Percentiles rank a stretch among this genome's conserved stretches.
These are phyloP conservation scores for Homarus americanus DNA, from an alignment of 1,140 invertebrate genomes.

Conservation along the genomic window DNA sequence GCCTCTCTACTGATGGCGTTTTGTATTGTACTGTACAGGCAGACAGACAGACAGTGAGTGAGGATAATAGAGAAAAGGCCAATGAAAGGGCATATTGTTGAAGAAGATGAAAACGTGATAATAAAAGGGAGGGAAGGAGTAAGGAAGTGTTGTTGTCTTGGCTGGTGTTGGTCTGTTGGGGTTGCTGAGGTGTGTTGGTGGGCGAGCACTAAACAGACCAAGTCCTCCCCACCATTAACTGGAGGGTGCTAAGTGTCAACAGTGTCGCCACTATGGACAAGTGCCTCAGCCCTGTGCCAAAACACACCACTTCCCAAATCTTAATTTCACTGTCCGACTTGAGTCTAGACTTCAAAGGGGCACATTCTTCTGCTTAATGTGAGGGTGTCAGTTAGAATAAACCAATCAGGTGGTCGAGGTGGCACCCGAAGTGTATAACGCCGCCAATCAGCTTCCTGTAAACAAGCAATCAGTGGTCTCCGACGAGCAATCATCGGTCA, in stretches of 20 bases:
- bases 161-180: not conserved
- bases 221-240: not conserved
- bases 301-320: constrained; percentile 25
- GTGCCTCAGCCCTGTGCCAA: constrained; percentile 28
- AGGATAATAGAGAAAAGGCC: no score
- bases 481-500: not conserved
- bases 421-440: not conserved
- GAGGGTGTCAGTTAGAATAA: constrained; percentile 14
- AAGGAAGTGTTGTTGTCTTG: no score
- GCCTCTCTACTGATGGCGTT: no score
- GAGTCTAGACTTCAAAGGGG: constrained; percentile 16
- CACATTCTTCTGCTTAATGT: not conserved
- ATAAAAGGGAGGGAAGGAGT: no score
- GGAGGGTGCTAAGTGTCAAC: constrained; percentile 26
- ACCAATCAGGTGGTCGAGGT: not conserved
- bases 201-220: not conserved
- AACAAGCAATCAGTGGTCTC: constrained; percentile 16
- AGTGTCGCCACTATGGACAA: not conserved
- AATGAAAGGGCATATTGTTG: no score
- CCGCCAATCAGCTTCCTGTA: constrained; percentile 18
- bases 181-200: not conserved
- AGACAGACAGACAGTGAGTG: no score
- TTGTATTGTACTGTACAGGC: no score
- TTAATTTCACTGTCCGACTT: constrained; percentile 4
- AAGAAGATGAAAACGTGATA: no score